Conservation (phyloP, 2,888 invertebrate genomes). For the Boloria selene region DNA sequence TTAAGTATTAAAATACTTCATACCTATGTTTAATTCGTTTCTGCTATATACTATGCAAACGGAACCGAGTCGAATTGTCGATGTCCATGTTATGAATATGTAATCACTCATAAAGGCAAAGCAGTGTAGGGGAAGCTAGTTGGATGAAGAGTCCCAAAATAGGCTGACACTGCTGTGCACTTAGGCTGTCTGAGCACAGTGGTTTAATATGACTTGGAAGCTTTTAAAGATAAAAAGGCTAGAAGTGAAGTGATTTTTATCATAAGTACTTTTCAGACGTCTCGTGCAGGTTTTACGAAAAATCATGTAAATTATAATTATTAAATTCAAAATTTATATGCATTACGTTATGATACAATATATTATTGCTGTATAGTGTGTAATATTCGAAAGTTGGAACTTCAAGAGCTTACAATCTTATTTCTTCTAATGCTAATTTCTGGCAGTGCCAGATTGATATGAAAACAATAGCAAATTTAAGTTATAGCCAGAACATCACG, state of each 20-base stretch:
- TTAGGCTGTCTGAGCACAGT: constrained; percentile 36
- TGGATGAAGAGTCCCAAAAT: constrained; percentile 35
- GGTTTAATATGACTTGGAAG: constrained; percentile 36
- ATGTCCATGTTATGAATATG: constrained; percentile 18
- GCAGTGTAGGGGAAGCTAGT: constrained; percentile 27
- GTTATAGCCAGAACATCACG: neutral
- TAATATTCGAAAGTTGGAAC: too few relatives aligned
- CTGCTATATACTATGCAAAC: neutral
- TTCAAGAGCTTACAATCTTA: too few relatives aligned
- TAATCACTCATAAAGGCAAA: constrained; percentile 21
- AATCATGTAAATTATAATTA: neutral
- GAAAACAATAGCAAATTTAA: too few relatives aligned
- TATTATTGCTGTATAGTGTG: too few relatives aligned
- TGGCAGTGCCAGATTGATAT: too few relatives aligned
- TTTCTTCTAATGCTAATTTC: too few relatives aligned
- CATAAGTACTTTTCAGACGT: neutral
- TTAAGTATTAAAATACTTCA: too few relatives aligned
- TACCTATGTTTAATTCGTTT: neutral
- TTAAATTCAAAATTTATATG: too few relatives aligned
- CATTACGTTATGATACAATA: too few relatives aligned
- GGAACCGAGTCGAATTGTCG: neutral
- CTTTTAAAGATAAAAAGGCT: constrained; percentile 34
- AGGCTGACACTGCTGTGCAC: constrained; percentile 37
- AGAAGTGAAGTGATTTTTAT: constrained; percentile 19
- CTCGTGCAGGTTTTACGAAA: neutral